A percentile compares a stretch with the other conserved stretches of the same genome.
Conservation (phyloP, 2,797 vertebrate species). For the Hapalemur alaotrensis region DNA sequence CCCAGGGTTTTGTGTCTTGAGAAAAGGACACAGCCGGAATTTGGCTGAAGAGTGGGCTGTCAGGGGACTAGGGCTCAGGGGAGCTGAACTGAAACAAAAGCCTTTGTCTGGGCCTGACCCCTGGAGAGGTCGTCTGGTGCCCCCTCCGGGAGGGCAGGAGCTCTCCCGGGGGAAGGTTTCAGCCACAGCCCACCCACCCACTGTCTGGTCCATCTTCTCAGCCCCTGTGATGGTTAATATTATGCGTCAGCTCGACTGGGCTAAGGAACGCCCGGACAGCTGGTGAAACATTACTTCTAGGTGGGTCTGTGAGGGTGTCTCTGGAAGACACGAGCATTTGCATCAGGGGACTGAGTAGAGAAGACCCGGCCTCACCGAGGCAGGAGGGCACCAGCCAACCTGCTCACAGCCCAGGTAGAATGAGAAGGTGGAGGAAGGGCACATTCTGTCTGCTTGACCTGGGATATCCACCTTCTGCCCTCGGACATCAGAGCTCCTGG, state of each 20-base stretch:
- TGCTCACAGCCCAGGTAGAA: background rate
- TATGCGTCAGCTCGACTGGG: background rate
- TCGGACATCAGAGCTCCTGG: background rate
- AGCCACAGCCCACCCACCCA: background rate
- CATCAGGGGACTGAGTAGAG: background rate
- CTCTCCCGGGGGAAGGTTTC: background rate
- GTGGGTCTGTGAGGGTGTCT: background rate
- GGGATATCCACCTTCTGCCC: background rate
- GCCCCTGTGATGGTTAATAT: background rate
- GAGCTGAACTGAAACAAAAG: background rate
- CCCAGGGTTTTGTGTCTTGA: background rate
- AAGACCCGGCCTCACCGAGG: background rate
- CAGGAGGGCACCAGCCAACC: fast-evolving
- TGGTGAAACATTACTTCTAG: background rate
- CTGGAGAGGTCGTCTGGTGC: background rate
- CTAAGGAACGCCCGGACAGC: background rate
- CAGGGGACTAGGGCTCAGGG: fast-evolving
- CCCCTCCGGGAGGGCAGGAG: background rate
- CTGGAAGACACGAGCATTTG: background rate
- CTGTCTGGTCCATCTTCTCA: background rate
- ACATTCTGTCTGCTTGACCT: background rate
- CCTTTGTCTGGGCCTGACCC: background rate
- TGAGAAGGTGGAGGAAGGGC: background rate
- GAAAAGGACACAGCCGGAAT: background rate
- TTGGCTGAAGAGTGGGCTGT: background rate